Base-by-base conservation (phyloP, 1,140 invertebrate species). In the Dolichoris vasculosae region DNA sequence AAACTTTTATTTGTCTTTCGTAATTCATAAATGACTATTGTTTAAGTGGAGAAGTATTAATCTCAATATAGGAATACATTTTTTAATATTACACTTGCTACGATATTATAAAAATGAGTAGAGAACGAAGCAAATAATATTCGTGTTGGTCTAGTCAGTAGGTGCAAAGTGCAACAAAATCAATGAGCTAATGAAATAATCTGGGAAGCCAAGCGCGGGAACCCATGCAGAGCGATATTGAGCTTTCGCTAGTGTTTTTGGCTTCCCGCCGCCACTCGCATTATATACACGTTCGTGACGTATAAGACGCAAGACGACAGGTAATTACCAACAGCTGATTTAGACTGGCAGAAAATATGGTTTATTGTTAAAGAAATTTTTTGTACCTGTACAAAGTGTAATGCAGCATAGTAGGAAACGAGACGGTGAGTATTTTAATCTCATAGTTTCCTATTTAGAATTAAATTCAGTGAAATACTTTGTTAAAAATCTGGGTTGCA, bases 121-220 rank as follows among this genome's bases (percentile, higher is more conserved):
- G 40, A 32, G 3, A 40, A 71, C 2, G 3, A 40, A 43, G 15
- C 23, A 9, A 38, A 43, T 73, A 0, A 13, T 9, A 40, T 11
- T 43, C 38, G 26, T 73, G 4, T 11, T 73, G 11, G 0, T 43
- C 69, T 73, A 43, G 11, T 73, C 11, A 43, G 23, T 40, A 26
- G 38, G 17, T 8, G 23, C 23, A 43, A 26, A 1, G 40, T 43
- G 75, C 30, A 46, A 84, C n/a, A 79, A 75, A 83, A 86, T 86
- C 86, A 78, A 86, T 86, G 51, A 38, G 48, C 81, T 81, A 86
- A 86, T 86, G 30, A 77, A 86, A 86, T 86, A 55, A 86, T 86
- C 86, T 43, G 86, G 13, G 82, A 86, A 83, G 82, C 82, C 82
- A 43, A 79, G 77, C 51, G 20, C 59, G 26, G 4, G n/a, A 75